Evolutionary conservation across 2,888 invertebrate species (phyloP), one percentile per base, ranked within the genome.

Genomic region (Leptopilina syphax): DNA sequence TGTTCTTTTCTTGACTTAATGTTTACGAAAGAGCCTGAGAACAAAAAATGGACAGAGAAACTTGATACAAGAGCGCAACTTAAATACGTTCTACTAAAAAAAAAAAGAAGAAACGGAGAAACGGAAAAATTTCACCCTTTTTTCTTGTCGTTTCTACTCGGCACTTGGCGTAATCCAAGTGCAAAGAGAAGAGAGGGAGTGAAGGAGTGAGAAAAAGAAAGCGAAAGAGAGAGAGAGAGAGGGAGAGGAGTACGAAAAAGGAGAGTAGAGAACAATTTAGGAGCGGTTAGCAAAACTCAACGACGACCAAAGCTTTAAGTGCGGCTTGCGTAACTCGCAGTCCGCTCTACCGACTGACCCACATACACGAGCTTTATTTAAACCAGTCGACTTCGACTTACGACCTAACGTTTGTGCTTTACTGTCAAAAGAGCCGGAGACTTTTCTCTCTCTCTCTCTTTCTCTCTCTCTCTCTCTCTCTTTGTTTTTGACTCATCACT

Each of bases 361-460:
- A 91, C 91, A 92, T 91, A 89, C 87, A 88, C 86, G 88, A 85
- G 89, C 92, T 92, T 92, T 92, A 92, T 92, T 92, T 92, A 92
- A 91, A 92, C 91, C 86, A 85, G 89, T 86, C 87, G 80, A 82
- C 83, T 82, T 80, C 82, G 87, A 88, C 90, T 88, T 87, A 88
- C 87, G 86, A 85, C 84, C 81, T 73, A 50, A 60, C 65, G 65
- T 57, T 50, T 50, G 50, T 18, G 34, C 57, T 73, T 27, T 34
- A n/a, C 57, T 57, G 9, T 73, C 73, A 73, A 73, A 50, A 73
- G 54, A 70, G 41, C 10, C 54, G 27, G 54, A n/a, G 10, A 13
- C 54, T 73, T 54, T 34, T 60, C 54, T 34, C 57, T 50, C 50
- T 50, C 0, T 50, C 50, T 50, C 10, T 9, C 50, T 10, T 12